Conservation (phyloP, 2,888 invertebrate species). For the Cancer borealis region DNA sequence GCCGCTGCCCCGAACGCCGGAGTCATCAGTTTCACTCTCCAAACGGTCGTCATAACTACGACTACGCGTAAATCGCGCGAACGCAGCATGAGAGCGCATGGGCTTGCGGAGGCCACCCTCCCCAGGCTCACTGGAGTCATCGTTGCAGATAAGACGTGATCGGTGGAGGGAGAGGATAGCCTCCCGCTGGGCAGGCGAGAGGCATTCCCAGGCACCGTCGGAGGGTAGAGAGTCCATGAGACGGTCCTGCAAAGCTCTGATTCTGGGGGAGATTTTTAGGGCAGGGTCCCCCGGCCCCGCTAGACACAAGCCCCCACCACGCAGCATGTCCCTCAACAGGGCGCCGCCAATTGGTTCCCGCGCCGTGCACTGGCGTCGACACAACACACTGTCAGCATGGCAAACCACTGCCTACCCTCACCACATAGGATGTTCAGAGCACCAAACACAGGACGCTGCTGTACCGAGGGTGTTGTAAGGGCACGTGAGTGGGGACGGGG, state of each 20-base stretch:
- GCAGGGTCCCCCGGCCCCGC: slow-evolving; percentile 68
- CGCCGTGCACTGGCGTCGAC: slow-evolving; percentile 21
- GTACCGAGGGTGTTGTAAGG: not conserved
- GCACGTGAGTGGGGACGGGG: slow-evolving; percentile 42
- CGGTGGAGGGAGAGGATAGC: slow-evolving; percentile 76
- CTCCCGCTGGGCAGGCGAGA: slow-evolving; percentile 76
- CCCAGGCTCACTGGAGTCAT: slow-evolving; percentile 64
- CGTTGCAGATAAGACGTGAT: slow-evolving; percentile 54
- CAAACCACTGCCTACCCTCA: not conserved
- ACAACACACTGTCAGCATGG: slow-evolving; percentile 11
- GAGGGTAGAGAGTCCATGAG: slow-evolving; percentile 76
- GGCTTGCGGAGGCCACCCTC: slow-evolving; percentile 58
- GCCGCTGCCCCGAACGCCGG: slow-evolving; percentile 75
- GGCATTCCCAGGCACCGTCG: slow-evolving; percentile 77
- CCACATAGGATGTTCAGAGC: slow-evolving; percentile 12
- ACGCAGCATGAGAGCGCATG: not conserved
- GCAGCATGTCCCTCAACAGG: slow-evolving; percentile 63
- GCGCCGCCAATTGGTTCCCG: slow-evolving; percentile 45
- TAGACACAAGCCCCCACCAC: slow-evolving; percentile 73
- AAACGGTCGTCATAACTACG: slow-evolving; percentile 77
- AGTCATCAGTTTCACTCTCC: slow-evolving; percentile 77
- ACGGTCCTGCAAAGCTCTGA: slow-evolving; percentile 75
- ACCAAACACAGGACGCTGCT: slow-evolving; percentile 45
- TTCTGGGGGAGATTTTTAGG: slow-evolving; percentile 74
- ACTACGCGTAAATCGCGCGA: slow-evolving; percentile 63